Conservation (phyloP, 2,797 vertebrate genomes). For the Cichlasoma orientale region DNA sequence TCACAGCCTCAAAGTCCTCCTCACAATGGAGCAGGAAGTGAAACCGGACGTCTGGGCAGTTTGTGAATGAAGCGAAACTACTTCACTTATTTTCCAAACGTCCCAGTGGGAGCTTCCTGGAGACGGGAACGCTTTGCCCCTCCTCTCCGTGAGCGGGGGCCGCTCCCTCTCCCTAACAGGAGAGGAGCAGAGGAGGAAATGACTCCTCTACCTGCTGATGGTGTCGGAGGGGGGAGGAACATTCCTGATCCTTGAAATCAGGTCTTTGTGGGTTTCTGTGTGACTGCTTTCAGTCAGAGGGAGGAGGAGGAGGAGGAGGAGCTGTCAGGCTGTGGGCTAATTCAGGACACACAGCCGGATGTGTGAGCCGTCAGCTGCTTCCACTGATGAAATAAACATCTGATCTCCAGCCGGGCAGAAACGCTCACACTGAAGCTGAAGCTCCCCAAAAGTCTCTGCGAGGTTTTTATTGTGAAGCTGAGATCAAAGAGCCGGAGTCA, state of each 20-base stretch:
- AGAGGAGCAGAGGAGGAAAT: not conserved
- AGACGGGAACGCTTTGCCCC: slow-evolving; percentile 50
- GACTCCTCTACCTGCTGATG: slow-evolving; percentile 43
- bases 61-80: slow-evolving; percentile 33
- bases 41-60: slow-evolving; percentile 21
- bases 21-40: slow-evolving; percentile 42
- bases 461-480: too few species aligned
- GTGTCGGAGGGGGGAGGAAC: slow-evolving; percentile 36
- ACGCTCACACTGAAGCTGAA: not conserved
- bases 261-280: slow-evolving; percentile 22
- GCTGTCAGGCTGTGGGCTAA: slow-evolving; percentile 29
- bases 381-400: not conserved
- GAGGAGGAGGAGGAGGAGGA: slow-evolving; percentile 8
- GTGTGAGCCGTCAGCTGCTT: not conserved
- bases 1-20: not conserved
- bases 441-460: too few species aligned
- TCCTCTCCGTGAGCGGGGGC: slow-evolving; percentile 24
- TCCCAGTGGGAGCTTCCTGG: slow-evolving; percentile 50
- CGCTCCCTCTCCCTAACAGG: slow-evolving; percentile 66
- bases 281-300: slow-evolving; percentile 1
- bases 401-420: not conserved
- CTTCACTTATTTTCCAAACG: slow-evolving; percentile 40
- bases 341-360: slow-evolving; percentile 16
- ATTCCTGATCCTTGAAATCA: slow-evolving; percentile 64
- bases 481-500: not conserved